These are phyloP conservation scores for Atrichornis clamosus DNA, from an alignment of 2,113 vertebrate species.

Conservation along the genomic window DNA sequence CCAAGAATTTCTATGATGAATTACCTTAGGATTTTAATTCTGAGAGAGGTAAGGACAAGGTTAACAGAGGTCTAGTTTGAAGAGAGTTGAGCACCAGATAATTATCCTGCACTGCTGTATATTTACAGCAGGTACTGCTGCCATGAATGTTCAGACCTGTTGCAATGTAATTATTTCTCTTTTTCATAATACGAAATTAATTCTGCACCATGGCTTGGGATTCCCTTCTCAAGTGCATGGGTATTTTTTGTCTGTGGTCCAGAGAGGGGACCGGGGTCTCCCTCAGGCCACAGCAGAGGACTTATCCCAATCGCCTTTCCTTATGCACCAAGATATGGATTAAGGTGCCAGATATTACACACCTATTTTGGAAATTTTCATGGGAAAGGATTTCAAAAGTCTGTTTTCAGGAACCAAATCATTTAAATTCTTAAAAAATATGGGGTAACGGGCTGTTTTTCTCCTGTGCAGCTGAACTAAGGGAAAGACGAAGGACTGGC, in stretches of 20 bases:
- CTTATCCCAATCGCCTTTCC: neutral
- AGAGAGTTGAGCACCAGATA: neutral
- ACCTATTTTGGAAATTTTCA: neutral
- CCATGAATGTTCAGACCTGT: neutral
- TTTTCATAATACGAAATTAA: neutral
- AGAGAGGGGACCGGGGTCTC: neutral
- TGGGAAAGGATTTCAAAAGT: neutral
- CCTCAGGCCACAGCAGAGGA: neutral
- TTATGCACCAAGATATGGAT: neutral
- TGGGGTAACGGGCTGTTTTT: rapidly evolving
- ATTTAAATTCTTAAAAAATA: neutral
- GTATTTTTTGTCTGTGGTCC: neutral
- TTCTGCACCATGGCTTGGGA: neutral
- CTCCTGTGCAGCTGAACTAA: neutral
- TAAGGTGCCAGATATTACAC: neutral
- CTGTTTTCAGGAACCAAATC: neutral
- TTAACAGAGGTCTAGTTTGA: constrained; percentile 11
- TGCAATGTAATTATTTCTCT: neutral
- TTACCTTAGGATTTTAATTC: constrained; percentile 7
- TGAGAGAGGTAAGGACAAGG: constrained; percentile 8
- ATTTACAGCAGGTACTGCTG: neutral
- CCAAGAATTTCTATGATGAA: constrained; percentile 22
- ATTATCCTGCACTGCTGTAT: neutral
- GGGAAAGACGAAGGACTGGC: neutral
- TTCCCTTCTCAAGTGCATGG: neutral